A percentile compares a stretch with the other conserved stretches of the same genome.
Evolutionary conservation across 2,888 invertebrate genomes (phyloP).

Genomic region (Chelonus formosanus): DNA sequence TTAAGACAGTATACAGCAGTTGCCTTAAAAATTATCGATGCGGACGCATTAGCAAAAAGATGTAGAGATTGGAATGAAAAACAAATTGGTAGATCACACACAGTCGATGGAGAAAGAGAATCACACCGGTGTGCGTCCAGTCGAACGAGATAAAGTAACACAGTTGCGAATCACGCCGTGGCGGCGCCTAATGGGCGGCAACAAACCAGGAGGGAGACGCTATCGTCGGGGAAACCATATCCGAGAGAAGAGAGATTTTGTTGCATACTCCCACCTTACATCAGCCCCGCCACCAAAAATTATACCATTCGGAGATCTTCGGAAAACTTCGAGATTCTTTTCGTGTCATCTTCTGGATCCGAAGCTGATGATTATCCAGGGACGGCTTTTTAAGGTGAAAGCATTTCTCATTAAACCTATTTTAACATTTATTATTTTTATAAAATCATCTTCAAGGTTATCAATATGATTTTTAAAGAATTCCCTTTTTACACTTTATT

Average conservation of each 20-base stretch:
- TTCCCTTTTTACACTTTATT: too few species aligned
- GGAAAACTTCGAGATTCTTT: slow-evolving; percentile 43
- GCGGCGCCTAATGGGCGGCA: slow-evolving; percentile 64
- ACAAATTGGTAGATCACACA: slow-evolving; percentile 24
- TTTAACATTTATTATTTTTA: neutral
- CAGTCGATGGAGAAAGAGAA: slow-evolving; percentile 10
- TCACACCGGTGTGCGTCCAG: slow-evolving; percentile 25
- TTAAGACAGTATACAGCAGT: neutral
- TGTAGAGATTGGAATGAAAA: slow-evolving; percentile 14
- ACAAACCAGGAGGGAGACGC: slow-evolving; percentile 53
- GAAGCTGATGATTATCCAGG: slow-evolving; percentile 50
- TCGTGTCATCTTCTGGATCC: slow-evolving; percentile 50
- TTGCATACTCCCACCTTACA: slow-evolving; percentile 21
- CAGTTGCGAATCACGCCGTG: slow-evolving; percentile 63
- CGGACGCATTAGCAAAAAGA: slow-evolving; percentile 19
- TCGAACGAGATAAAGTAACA: slow-evolving; percentile 58
- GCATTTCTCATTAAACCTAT: neutral
- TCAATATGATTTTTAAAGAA: too few species aligned
- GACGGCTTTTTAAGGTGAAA: slow-evolving; percentile 35
- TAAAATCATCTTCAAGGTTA: too few species aligned
- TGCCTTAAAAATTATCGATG: slow-evolving; percentile 18
- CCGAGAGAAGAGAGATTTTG: slow-evolving; percentile 15
- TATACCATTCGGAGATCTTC: slow-evolving; percentile 50
- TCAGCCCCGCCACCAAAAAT: slow-evolving; percentile 25
- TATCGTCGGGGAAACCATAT: slow-evolving; percentile 36